Conservation (phyloP, 2,113 vertebrate genomes). For the Phylloscopus whistleri region DNA sequence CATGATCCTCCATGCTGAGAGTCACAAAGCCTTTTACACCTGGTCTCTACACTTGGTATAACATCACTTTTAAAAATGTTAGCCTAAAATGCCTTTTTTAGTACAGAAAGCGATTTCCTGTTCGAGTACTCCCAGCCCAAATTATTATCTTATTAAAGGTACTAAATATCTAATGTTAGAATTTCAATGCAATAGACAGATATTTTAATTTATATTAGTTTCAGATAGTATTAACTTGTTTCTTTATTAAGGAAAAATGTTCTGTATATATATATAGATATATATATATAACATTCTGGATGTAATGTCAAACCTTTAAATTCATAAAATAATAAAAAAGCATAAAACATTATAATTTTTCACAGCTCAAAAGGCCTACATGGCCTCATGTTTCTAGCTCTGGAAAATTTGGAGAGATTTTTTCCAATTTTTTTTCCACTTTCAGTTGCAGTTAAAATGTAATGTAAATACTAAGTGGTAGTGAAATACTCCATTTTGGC, state of each 20-base stretch:
- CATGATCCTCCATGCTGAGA: rapidly evolving
- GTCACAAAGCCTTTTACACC: background rate
- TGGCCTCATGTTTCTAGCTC: background rate
- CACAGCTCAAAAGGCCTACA: background rate
- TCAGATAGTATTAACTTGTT: background rate
- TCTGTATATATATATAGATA: background rate
- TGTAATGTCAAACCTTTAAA: background rate
- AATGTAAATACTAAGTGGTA: background rate
- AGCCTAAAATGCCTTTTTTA: background rate
- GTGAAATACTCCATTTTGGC: background rate
- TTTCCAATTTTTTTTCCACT: background rate
- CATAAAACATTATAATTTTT: background rate
- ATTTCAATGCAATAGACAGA: background rate
- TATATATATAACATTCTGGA: background rate
- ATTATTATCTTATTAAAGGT: background rate
- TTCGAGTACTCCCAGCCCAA: background rate
- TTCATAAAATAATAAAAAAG: background rate
- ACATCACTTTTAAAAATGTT: background rate
- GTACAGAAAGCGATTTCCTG: background rate
- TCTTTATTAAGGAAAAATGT: background rate
- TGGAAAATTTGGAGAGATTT: background rate
- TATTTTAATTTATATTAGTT: background rate
- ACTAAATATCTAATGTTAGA: background rate
- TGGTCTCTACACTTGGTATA: background rate
- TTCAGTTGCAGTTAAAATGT: background rate